Evolutionary conservation across 2,888 invertebrate species (phyloP), one percentile per base, ranked within the genome.

Genomic region (Lymantria dispar): DNA sequence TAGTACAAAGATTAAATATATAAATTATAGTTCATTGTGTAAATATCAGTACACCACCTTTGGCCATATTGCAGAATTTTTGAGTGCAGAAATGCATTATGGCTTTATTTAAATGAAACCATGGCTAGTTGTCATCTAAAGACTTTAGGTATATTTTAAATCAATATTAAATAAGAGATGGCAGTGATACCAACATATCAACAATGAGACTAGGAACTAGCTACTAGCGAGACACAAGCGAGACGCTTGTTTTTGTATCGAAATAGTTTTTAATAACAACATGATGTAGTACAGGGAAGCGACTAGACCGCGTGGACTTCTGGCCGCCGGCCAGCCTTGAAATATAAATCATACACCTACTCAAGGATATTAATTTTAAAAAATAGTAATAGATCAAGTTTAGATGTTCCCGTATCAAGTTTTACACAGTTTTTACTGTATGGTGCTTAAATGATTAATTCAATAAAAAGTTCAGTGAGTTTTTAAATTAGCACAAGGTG

Each of bases 241-340:
- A 78, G 76, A 78, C 74, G 65, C 57, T 59, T 49, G 67, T 73
- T 69, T 74, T 72, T 65, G 64, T 69, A 64, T 62, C 54, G 48
- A 50, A 68, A 56, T 55, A 63, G 58, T 67, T 68, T 65, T 60
- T 68, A 66, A 66, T 64, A 70, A 70, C 67, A 72, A 75, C 64
- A 68, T 71, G 58, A 70, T 69, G 67, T 69, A 59, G 66, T 57
- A 52, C 22, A 22, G 61, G 58, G 60, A 59, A 60, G 60, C 47
- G 64, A 58, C 60, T 58, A 50, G 56, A 52, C 63, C 68, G 66
- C 62, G 63, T 63, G 62, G 59, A 60, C 61, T 63, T 60, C 69
- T 78, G 82, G 83, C 73, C 47, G 46, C 14, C 37, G 38, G 80
- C 82, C 83, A 82, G 68, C 53, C 57, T 60, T 67, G 57, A 53